Evolutionary conservation across 1,140 invertebrate genomes (phyloP).

Genomic region (Oryctes rhinoceros): DNA sequence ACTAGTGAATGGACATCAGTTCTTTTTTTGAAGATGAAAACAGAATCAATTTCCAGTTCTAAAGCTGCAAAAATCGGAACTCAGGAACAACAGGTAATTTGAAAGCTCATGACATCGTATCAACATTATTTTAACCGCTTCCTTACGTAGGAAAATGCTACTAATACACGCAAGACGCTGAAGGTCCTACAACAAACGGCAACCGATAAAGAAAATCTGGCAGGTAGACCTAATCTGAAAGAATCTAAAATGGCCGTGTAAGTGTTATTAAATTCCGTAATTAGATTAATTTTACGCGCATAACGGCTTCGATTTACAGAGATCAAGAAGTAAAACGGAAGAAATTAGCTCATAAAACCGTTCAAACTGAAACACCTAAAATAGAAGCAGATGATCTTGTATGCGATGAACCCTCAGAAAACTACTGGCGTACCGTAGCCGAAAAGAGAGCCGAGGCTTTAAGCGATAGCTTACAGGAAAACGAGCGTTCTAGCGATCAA

Average conservation of each 20-base stretch:
- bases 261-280: conserved; percentile 33
- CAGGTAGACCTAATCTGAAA: conserved; percentile 61
- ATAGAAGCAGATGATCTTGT: conserved; percentile 70
- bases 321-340: conserved; percentile 53
- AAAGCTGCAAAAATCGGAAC: conserved; percentile 62
- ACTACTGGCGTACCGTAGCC: conserved; percentile 74
- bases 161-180: conserved; percentile 66
- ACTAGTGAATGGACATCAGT: background rate
- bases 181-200: conserved; percentile 70
- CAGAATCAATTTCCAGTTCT: conserved; percentile 54
- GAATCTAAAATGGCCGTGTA: conserved; percentile 51
- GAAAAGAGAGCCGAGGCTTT: conserved; percentile 71
- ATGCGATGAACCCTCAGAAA: conserved; percentile 69
- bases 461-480: conserved; percentile 72
- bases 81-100: conserved; percentile 60
- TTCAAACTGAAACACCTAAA: conserved; percentile 66
- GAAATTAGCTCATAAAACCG: conserved; percentile 63
- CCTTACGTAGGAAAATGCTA: conserved; percentile 60
- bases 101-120: conserved; percentile 38
- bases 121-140: conserved; percentile 31
- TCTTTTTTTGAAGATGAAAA: conserved; percentile 50
- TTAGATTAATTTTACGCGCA: too few species aligned
- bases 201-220: conserved; percentile 71
- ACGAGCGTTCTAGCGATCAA: conserved; percentile 65
- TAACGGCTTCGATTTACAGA: background rate